These are phyloP conservation scores for Hymenochirus boettgeri DNA, from an alignment of 2,113 vertebrate species.

Conservation along the genomic window DNA sequence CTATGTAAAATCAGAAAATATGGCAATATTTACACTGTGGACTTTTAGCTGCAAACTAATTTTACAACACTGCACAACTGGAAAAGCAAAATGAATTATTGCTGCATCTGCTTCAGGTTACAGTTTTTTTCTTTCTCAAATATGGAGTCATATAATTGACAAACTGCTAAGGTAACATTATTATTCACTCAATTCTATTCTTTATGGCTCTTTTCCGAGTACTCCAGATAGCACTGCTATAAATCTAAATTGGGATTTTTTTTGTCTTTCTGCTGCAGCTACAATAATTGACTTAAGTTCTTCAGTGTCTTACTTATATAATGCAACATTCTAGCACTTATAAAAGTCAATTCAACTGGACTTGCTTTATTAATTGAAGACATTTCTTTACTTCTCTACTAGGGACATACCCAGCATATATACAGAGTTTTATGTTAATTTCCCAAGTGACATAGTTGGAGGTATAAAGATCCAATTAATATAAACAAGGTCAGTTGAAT, in stretches of 20 bases:
- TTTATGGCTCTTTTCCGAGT: constrained; percentile 14
- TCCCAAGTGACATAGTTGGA: too few relatives aligned
- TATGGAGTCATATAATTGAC: constrained; percentile 26
- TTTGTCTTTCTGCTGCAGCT: not conserved
- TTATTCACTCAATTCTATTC: constrained; percentile 18
- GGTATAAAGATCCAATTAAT: too few relatives aligned
- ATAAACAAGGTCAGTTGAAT: too few relatives aligned
- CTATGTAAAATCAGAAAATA: not conserved
- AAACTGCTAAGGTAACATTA: constrained; percentile 23
- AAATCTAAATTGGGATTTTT: constrained; percentile 15
- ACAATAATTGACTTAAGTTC: not conserved
- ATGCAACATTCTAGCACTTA: not conserved
- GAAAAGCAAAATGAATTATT: constrained; percentile 10
- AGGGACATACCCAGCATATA: too few relatives aligned
- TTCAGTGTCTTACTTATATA: not conserved
- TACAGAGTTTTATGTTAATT: too few relatives aligned
- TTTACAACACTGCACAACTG: not conserved
- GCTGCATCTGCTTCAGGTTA: constrained; percentile 9
- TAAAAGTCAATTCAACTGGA: too few relatives aligned
- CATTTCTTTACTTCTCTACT: too few relatives aligned
- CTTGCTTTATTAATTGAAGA: too few relatives aligned
- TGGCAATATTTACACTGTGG: not conserved
- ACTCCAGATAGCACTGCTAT: constrained; percentile 4
- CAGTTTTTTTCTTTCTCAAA: constrained; percentile 13
- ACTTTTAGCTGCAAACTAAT: not conserved